Base-by-base conservation (phyloP, 1,140 invertebrate species). In the Drosophila pachea region DNA sequence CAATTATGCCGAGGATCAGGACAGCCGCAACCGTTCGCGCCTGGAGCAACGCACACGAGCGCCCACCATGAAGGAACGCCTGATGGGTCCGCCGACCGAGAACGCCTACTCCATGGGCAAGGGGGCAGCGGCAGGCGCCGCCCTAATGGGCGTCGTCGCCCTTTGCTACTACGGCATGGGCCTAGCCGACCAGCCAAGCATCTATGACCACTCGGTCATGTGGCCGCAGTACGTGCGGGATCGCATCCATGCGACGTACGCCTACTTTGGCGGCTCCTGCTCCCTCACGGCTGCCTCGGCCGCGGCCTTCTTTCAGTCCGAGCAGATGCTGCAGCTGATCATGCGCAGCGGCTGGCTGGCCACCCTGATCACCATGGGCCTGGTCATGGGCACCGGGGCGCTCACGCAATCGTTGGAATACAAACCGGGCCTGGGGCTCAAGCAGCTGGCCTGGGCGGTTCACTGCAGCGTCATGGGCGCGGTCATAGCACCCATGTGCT, bases 161-260 rank as follows among this genome's bases (percentile, higher is more conserved):
- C 91, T 99, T 1, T 97, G 97, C 87, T 99, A 95, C 89, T 99
- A 99, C 92, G 98, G 98, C 31, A 90, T 98, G 29, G 97, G 97
- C 58, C 88, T 98, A 54, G 94, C 95, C 6, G 93, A 93, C 53
- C 91, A 94, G 88, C 90, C 93, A 59, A 97, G 97, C 62, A 93
- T 95, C 74, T 89, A 98, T 60, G 97, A 99, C 89, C 92, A 94
- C 79, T 92, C 95, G 60, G 91, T 93, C 95, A 86, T 98, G 54
- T 99, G 98, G 98, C 97, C 98, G 6, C 90, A 97, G 76, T 96
- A 97, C 91, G 97, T 99, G 0, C 94, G 93, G 84, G 94, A 97
- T 42, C 92, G 98, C 68, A 95, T 99, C 59, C 93, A 93, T 64
- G 89, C 93, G n/a, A 99, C 98, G 0, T 99, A 99, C 90, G 90